Base-by-base conservation (phyloP, 2,113 vertebrate species). In the Perca flavescens region DNA sequence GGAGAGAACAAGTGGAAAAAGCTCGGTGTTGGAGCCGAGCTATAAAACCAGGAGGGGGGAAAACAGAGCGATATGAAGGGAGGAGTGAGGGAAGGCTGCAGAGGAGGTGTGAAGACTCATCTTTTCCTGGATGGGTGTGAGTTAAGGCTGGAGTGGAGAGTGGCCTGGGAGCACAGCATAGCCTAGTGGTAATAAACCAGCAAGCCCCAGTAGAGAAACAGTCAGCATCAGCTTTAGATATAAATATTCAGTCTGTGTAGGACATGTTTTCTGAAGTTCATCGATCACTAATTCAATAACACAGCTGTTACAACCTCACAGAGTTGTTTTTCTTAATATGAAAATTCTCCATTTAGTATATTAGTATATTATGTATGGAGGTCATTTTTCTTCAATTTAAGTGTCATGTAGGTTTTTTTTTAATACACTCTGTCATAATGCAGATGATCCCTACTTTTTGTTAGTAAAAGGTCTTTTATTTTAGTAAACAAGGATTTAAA, bases 41-140 rank as follows among this genome's bases (percentile, higher is more conserved):
- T 87, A 82, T 84, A 89, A 93, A 88, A 86, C 40, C 74, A 63
- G 62, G 71, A 46, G 2, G 64, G 58, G 65, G 66, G 54, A 58
- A 34, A 64, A 64, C 22, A 46, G 53, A 60, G 71, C 34, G 73
- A 85, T 52, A 49, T 74, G 53, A 86, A 31, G 1, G 65, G 80
- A 74, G 80, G 72, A 79, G 83, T 54, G 71, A 77, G 80, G 86
- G 80, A 58, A 67, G 80, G 87, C 78, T 86, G 78, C 46, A 77
- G 89, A 88, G 68, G 85, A 93, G 88, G 95, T 96, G 95, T 94
- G 94, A 96, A 95, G 90, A 93, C 91, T 93, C 91, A 92, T 93
- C 93, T 94, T 89, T 89, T 86, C 84, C 80, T 91, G 92, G 88
- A 93, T 90, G 92, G 88, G 93, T 83, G 80, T 86, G 86, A 86